Evolutionary conservation across 2,797 vertebrate genomes (phyloP), one percentile per base, ranked within the genome.

Genomic region (Gouania willdenowi): DNA sequence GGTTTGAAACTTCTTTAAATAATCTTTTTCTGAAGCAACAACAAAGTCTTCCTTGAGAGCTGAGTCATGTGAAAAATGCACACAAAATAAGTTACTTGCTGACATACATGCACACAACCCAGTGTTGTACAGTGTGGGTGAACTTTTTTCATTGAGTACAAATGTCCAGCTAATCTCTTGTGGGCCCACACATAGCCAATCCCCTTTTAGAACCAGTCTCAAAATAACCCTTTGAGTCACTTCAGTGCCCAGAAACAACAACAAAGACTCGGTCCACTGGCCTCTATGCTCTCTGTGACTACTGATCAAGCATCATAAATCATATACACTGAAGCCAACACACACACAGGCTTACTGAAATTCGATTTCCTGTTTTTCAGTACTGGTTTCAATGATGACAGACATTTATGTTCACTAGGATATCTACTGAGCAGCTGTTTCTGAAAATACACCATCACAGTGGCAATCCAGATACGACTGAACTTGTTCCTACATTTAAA

Each of bases 151-250:
- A 24, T 36, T 6, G 26, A 27, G 16, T 29, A 37, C 53, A 52
- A 39, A 55, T 56, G 32, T 24, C 37, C 13, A 40, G 53, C 55
- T 27, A 41, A 72, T 63, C 43, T 19, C 10, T 41, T 46, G 28
- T 38, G 19, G 27, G 47, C 19, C 18, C 4, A 29, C 11, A 21
- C 18, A 47, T 1, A 17, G 41, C 23, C 24, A 63, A 52, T 66
- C 45, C 55, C 21, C 38, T 60, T 41, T 33, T 23, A 60, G 27
- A 41, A 19, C 9, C 4, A 7, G 21, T 14, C 38, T 56, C 21
- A 56, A 66, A 60, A 66, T 52, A 65, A 45, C 31, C 4, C 5
- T 39, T 24, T 56, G 30, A 42, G 36, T 25, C n/a, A 12, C 14
- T 5, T 14, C 33, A 15, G 17, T 11, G 13, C 22, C 25, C 18